These are phyloP conservation scores for mouse (Mus musculus) DNA, from an alignment of 2,113 vertebrate species.

Conservation along the genomic window DNA sequence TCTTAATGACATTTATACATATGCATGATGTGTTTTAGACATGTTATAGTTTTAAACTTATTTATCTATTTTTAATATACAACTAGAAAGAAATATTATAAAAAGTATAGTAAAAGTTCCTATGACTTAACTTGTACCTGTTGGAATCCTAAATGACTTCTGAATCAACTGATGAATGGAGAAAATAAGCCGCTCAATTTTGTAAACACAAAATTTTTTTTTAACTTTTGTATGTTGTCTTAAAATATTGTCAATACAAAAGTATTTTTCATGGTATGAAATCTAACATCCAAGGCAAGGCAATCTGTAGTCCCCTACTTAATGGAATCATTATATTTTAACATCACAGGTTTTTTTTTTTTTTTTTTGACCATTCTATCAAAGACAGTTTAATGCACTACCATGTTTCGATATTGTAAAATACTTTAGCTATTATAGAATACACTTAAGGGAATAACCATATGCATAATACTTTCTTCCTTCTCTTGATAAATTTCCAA, in stretches of 20 bases:
- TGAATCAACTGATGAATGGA: neutral
- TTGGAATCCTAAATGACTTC: neutral
- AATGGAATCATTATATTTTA: conserved; percentile 6
- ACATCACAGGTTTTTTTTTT: neutral
- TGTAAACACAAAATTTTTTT: neutral
- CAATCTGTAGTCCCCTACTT: neutral
- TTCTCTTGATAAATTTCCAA: conserved; percentile 75
- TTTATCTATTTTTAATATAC: neutral
- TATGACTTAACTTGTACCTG: neutral
- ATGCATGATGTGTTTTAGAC: neutral
- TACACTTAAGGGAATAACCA: conserved; percentile 62
- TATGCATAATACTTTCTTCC: conserved; percentile 45
- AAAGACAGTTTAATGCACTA: conserved; percentile 44
- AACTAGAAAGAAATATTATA: neutral
- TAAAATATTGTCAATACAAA: neutral
- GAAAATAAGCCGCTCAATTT: neutral
- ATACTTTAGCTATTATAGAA: conserved; percentile 59
- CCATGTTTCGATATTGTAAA: conserved; percentile 56
- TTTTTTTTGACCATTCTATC: neutral
- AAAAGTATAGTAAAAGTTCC: neutral
- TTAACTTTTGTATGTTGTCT: neutral
- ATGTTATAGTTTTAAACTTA: neutral
- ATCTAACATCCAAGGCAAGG: neutral
- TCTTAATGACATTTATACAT: neutral
- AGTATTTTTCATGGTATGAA: neutral